Percentiles rank a stretch among this genome's conserved stretches.
Evolutionary conservation across 2,888 invertebrate genomes (phyloP).

Genomic region (Amphimallon solstitiale): DNA sequence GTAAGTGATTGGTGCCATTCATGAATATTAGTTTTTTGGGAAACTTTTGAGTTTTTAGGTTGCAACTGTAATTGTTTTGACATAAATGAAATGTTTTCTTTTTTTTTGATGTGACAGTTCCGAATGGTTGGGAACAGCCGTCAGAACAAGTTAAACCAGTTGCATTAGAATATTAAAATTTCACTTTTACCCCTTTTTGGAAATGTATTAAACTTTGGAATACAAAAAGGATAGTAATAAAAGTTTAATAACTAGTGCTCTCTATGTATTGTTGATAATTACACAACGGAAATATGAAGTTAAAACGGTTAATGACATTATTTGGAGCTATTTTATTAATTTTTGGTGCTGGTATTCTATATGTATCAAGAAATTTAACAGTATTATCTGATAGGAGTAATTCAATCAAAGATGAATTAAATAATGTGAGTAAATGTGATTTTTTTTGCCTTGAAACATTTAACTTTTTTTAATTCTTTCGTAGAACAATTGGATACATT

Average conservation of each 20-base stretch:
- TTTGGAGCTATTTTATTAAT: slow-evolving; percentile 21
- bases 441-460: background rate
- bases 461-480: background rate
- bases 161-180: background rate
- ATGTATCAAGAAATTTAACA: slow-evolving; percentile 73
- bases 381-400: slow-evolving; percentile 69
- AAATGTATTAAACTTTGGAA: no score
- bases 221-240: no score
- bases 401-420: slow-evolving; percentile 67
- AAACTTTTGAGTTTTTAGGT: slow-evolving; percentile 1
- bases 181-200: no score
- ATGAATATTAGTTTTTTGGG: slow-evolving; percentile 5
- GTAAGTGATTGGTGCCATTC: slow-evolving; percentile 1
- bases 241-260: no score
- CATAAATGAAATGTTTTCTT: background rate
- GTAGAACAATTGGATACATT: slow-evolving; percentile 37
- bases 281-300: slow-evolving; percentile 2
- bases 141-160: slow-evolving; percentile 13
- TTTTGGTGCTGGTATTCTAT: slow-evolving; percentile 61
- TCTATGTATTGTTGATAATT: no score
- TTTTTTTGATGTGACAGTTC: no score
- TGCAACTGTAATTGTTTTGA: slow-evolving; percentile 1
- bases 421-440: slow-evolving; percentile 65
- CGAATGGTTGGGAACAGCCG: background rate
- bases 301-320: slow-evolving; percentile 18